These are phyloP conservation scores for Dysmachus trigonus DNA, from an alignment of 2,888 invertebrate genomes.

Conservation along the genomic window DNA sequence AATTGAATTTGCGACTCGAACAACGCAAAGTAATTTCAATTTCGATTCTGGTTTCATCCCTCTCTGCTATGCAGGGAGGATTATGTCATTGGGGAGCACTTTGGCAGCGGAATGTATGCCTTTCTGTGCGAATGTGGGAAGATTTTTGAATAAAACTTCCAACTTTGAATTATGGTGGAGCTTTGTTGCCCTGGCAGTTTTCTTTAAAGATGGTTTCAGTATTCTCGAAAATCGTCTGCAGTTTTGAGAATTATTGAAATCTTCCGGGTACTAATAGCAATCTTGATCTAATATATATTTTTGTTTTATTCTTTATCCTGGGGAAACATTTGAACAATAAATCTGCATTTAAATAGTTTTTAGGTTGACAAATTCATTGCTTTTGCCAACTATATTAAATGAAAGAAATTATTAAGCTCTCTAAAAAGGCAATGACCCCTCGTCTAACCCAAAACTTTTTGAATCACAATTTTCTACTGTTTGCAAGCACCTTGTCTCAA, in stretches of 20 bases:
- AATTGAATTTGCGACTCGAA: slow-evolving; percentile 43
- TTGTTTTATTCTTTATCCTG: no score
- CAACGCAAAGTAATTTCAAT: slow-evolving; percentile 43
- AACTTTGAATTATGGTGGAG: slow-evolving; percentile 15
- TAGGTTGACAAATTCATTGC: no score
- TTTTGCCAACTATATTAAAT: no score
- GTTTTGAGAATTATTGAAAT: not conserved
- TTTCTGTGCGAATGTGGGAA: slow-evolving; percentile 27
- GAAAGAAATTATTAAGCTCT: no score
- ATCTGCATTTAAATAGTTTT: no score
- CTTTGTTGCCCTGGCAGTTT: not conserved
- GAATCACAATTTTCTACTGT: no score
- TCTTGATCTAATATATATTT: not conserved
- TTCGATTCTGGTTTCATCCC: slow-evolving; percentile 39
- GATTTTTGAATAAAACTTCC: slow-evolving; percentile 34
- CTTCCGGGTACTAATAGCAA: not conserved
- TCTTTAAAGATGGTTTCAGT: not conserved
- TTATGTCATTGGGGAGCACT: slow-evolving; percentile 36
- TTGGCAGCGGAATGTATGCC: slow-evolving; percentile 37
- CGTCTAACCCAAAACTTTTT: no score
- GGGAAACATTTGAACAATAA: no score
- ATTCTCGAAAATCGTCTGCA: not conserved
- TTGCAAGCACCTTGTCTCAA: no score
- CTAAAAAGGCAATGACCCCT: no score
- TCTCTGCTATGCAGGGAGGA: slow-evolving; percentile 15